Conservation (phyloP, 2,113 vertebrate species). For the Reinhardtius hippoglossoides region DNA sequence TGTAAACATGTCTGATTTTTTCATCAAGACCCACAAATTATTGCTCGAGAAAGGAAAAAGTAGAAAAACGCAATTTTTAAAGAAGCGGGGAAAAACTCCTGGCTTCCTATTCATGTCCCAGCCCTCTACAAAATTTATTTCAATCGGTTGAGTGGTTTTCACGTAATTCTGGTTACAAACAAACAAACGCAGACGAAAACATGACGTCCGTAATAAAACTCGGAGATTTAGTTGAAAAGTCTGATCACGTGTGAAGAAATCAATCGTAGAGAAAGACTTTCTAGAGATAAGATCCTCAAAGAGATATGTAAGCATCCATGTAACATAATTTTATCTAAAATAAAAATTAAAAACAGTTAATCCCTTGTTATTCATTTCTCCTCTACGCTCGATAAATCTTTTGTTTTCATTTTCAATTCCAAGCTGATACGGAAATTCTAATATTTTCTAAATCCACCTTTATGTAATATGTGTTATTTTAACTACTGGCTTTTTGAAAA, state of each 20-base stretch:
- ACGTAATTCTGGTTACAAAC: background rate
- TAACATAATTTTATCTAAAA: too few species aligned
- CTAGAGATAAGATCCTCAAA: background rate
- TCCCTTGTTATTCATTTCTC: too few species aligned
- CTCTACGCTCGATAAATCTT: background rate
- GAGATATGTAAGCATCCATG: background rate
- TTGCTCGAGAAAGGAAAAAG: too few species aligned
- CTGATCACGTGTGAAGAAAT: background rate
- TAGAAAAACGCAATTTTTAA: too few species aligned
- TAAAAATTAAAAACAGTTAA: too few species aligned
- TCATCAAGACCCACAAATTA: too few species aligned
- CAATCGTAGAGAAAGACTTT: background rate
- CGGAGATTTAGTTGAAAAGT: too few species aligned
- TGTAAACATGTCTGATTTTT: too few species aligned
- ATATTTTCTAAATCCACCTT: slow-evolving; percentile 22
- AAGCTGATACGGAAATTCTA: background rate
- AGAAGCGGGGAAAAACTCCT: too few species aligned
- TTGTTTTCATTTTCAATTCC: background rate
- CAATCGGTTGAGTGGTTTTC: background rate
- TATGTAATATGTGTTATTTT: slow-evolving; percentile 8
- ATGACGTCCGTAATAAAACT: too few species aligned
- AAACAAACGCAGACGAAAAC: background rate
- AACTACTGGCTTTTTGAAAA: slow-evolving; percentile 14
- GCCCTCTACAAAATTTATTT: background rate
- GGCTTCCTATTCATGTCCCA: background rate